Percentiles rank a stretch among this genome's conserved stretches.
Evolutionary conservation across 2,888 invertebrate genomes (phyloP).

Genomic region (Chymomyza caudatula): DNA sequence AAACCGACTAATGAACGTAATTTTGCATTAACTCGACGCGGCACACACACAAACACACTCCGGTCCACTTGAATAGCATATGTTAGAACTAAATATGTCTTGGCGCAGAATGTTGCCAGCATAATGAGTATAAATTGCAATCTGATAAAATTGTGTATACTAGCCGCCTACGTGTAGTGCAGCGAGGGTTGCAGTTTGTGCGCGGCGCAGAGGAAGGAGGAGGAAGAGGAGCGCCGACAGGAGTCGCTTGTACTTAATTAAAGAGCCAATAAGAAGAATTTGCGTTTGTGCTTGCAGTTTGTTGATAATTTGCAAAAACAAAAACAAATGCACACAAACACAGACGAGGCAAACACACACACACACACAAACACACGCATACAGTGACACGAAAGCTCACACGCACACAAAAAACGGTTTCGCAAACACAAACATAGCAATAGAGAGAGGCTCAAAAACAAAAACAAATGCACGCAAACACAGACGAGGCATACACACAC

Average conservation of each 20-base stretch:
- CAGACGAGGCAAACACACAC: background rate
- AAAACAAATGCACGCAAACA: conserved; percentile 11
- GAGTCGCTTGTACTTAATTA: background rate
- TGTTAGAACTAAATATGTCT: too few relatives aligned
- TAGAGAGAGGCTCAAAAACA: background rate
- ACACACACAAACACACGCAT: too few relatives aligned
- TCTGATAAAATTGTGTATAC: background rate
- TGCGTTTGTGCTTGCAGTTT: background rate
- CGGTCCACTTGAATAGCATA: too few relatives aligned
- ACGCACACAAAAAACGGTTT: too few relatives aligned
- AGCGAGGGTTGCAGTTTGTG: background rate
- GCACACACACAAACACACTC: too few relatives aligned
- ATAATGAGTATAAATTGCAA: background rate
- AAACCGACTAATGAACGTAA: background rate
- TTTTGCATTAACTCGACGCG: too few relatives aligned
- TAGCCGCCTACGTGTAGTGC: background rate
- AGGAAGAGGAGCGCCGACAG: background rate
- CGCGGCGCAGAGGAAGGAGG: too few relatives aligned
- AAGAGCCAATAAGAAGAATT: background rate
- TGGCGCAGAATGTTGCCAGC: too few relatives aligned
- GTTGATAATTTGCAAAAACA: background rate
- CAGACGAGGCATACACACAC: background rate
- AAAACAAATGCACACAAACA: background rate
- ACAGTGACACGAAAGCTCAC: too few relatives aligned
- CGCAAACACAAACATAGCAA: background rate